These are phyloP conservation scores for Clarias fuscus DNA, from an alignment of 2,797 vertebrate species.

Conservation along the genomic window DNA sequence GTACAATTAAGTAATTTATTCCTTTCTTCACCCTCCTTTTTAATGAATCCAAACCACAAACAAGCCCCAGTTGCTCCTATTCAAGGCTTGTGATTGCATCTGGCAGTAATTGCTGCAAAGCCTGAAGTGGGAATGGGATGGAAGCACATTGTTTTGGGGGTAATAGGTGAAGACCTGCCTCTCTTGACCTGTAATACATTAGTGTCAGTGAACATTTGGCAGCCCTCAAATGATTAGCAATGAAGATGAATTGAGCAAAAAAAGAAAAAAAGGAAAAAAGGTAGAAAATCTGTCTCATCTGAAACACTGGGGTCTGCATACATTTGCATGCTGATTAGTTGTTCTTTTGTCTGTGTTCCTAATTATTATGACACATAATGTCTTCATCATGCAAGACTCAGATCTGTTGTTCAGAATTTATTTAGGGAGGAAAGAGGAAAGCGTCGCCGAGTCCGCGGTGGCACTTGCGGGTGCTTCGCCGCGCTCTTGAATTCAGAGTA, in stretches of 20 bases:
- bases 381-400: slow-evolving; percentile 91
- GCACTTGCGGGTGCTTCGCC: slow-evolving; percentile 50
- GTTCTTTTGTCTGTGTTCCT: slow-evolving; percentile 93
- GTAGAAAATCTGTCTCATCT: slow-evolving; percentile 87
- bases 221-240: slow-evolving; percentile 93
- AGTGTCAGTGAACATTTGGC: slow-evolving; percentile 95
- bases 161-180: slow-evolving; percentile 93
- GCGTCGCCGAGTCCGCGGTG: slow-evolving; percentile 85
- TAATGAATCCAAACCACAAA: slow-evolving; percentile 93
- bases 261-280: slow-evolving; percentile 58
- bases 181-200: slow-evolving; percentile 96
- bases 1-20: slow-evolving; percentile 95
- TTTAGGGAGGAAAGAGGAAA: slow-evolving; percentile 74
- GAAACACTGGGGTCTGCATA: slow-evolving; percentile 87
- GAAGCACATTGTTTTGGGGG: slow-evolving; percentile 90
- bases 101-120: slow-evolving; percentile 91
- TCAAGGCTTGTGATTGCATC: slow-evolving; percentile 93
- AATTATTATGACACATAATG: slow-evolving; percentile 98
- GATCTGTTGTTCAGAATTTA: slow-evolving; percentile 88
- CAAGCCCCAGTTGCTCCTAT: slow-evolving; percentile 91
- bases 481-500: background rate
- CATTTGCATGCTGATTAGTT: slow-evolving; percentile 97
- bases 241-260: slow-evolving; percentile 89
- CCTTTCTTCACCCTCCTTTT: slow-evolving; percentile 91
- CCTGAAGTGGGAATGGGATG: slow-evolving; percentile 90